Evolutionary conservation across 2,888 invertebrate species (phyloP), one percentile per base, ranked within the genome.

Genomic region (Mimachlamys varia): DNA sequence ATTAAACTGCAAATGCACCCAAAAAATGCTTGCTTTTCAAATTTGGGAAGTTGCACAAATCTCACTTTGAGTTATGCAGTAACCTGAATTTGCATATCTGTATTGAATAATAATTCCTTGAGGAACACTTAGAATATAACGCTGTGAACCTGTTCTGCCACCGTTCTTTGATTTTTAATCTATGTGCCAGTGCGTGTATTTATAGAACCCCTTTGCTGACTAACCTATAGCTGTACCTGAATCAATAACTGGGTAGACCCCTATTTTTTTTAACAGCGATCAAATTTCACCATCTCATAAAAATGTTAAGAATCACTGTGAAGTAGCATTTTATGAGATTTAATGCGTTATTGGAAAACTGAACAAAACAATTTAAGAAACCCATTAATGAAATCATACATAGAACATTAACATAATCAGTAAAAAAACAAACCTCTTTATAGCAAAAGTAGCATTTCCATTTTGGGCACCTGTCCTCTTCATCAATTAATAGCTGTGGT

Each of bases 161-260:
- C 12, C 12, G 7, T 76, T 76, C 76, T 76, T 76, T 76, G 76
- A 27, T 76, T 76, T 76, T 76, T 76, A 76, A 76, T 76, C 76
- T 76, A 76, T 76, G 76, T 76, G 76, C 76, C 76, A 76, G 27
- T 76, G 76, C 4, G 33, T 76, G 76, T 76, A 76, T 76, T 76
- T 76, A 33, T 76, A 76, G 76, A 1, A 76, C 33, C 33, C 22
- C 76, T 33, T 76, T 76, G 76, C 76, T 76, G 76, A 76, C 76
- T 76, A 76, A 76, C 76, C 76, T 76, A 76, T 76, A 15, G 12
- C 76, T 76, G 76, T 76, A 76, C 76, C 76, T 76, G 76, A 76
- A 76, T 76, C 76, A 76, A 76, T 76, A 76, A 76, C 27, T 76
- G 76, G 76, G 76, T 76, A 76, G 76, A 76, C 76, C 76, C 76